Evolutionary conservation across 2,113 vertebrate genomes (phyloP).

Genomic region (Lophochroa leadbeateri): DNA sequence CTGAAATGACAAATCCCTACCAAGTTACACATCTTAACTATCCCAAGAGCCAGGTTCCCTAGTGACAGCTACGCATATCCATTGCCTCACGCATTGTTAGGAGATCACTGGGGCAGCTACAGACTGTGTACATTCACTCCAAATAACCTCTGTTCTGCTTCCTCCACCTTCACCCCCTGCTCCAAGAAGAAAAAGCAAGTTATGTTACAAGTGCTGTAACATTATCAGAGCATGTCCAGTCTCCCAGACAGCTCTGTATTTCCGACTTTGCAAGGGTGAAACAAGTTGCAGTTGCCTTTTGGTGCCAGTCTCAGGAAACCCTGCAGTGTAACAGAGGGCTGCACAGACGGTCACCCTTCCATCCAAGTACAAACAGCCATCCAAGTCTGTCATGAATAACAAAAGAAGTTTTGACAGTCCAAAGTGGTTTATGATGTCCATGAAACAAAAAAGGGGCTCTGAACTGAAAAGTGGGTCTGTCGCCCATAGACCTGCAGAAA

Average conservation of each 20-base stretch:
- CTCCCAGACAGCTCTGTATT: neutral
- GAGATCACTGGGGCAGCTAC: neutral
- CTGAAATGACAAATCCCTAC: neutral
- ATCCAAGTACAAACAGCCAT: conserved; percentile 22
- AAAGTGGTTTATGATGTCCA: neutral
- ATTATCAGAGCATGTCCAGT: neutral
- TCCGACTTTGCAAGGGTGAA: neutral
- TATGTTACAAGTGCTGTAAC: neutral
- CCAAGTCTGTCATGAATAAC: neutral
- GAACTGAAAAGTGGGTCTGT: neutral
- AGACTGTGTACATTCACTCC: neutral
- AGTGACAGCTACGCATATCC: neutral
- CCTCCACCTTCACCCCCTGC: rapidly evolving
- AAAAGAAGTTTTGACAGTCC: neutral
- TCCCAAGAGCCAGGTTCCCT: neutral
- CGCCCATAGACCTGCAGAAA: neutral
- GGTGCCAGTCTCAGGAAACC: conserved; percentile 34
- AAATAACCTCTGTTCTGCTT: neutral
- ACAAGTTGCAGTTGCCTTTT: neutral
- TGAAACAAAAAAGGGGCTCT: neutral
- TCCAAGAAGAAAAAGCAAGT: neutral
- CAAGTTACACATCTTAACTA: neutral
- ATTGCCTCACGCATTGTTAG: neutral
- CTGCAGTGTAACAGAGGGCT: conserved; percentile 22
- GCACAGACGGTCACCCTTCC: conserved; percentile 29